Evolutionary conservation across 1,140 invertebrate genomes (phyloP).

Genomic region (Lordiphosa stackelbergi): DNA sequence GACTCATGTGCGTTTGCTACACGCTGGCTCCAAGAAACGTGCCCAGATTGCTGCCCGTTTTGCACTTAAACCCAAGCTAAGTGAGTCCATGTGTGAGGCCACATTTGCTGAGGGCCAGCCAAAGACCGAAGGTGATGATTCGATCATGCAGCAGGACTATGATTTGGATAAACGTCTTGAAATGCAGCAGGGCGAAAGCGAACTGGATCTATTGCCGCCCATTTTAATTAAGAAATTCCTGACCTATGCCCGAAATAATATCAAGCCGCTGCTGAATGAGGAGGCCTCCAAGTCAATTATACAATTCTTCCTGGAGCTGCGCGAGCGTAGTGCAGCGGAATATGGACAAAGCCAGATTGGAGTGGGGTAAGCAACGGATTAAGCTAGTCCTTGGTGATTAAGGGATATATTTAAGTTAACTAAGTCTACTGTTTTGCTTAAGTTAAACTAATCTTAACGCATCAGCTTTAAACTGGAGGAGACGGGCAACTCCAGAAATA

Average conservation of each 20-base stretch:
- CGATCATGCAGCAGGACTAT: slow-evolving; percentile 43
- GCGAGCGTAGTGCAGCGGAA: slow-evolving; percentile 58
- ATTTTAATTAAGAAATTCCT: slow-evolving; percentile 92
- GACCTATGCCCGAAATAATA: slow-evolving; percentile 91
- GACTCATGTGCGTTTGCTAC: slow-evolving; percentile 60
- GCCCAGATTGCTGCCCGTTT: slow-evolving; percentile 43
- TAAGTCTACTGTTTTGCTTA: slow-evolving; percentile 6
- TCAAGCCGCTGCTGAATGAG: slow-evolving; percentile 86
- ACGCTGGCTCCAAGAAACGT: slow-evolving; percentile 57
- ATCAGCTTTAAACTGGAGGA: slow-evolving; percentile 79
- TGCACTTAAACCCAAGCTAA: slow-evolving; percentile 44
- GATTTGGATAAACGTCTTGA: slow-evolving; percentile 81
- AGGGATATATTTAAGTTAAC: slow-evolving; percentile 41
- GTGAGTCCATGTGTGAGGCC: slow-evolving; percentile 43
- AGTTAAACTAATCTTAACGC: slow-evolving; percentile 31
- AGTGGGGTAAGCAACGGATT: slow-evolving; percentile 34
- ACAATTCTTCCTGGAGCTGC: slow-evolving; percentile 89
- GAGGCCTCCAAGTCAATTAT: slow-evolving; percentile 85
- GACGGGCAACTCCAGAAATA: slow-evolving; percentile 78
- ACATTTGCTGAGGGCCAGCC: slow-evolving; percentile 1
- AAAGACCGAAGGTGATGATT: neutral
- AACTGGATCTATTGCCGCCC: slow-evolving; percentile 85
- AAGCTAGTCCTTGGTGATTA: neutral
- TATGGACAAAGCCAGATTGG: slow-evolving; percentile 42
- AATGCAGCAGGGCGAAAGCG: slow-evolving; percentile 77